These are phyloP conservation scores for Rhinichthys klamathensis DNA, from an alignment of 2,113 vertebrate species.

Conservation along the genomic window DNA sequence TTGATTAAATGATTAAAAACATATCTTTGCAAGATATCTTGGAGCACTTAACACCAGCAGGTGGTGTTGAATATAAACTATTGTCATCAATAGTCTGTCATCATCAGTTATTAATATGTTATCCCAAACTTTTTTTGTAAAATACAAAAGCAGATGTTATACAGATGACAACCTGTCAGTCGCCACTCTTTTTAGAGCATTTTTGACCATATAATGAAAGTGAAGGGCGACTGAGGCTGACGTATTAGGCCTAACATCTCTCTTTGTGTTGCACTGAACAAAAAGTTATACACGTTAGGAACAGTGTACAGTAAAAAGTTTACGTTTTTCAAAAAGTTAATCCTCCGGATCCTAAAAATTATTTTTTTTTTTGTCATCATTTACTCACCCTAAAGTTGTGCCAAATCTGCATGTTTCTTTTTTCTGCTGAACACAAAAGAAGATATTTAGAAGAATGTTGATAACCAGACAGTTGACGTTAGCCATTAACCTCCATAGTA, in stretches of 20 bases:
- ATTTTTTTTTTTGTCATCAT: fast-evolving
- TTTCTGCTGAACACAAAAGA: too few species aligned
- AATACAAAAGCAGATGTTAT: neutral
- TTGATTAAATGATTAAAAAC: neutral
- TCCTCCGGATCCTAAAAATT: too few species aligned
- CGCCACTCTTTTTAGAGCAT: neutral
- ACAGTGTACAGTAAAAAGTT: neutral
- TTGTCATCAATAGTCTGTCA: neutral
- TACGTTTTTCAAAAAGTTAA: neutral
- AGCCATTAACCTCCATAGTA: too few species aligned
- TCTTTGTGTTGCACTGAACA: neutral
- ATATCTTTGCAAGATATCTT: neutral
- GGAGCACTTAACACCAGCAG: neutral
- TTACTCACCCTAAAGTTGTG: too few species aligned
- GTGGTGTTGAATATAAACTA: neutral
- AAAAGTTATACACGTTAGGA: neutral
- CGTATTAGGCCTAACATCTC: too few species aligned
- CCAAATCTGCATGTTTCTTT: too few species aligned
- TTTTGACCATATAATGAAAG: neutral
- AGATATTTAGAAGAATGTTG: neutral
- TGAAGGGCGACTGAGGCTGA: neutral
- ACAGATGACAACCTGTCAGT: neutral
- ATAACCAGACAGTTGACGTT: too few species aligned
- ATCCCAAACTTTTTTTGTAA: neutral
- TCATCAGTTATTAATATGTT: neutral